Evolutionary conservation across 2,113 vertebrate genomes (phyloP), one percentile per base, ranked within the genome.

Genomic region (Gnathonemus echidnorhynchus): DNA sequence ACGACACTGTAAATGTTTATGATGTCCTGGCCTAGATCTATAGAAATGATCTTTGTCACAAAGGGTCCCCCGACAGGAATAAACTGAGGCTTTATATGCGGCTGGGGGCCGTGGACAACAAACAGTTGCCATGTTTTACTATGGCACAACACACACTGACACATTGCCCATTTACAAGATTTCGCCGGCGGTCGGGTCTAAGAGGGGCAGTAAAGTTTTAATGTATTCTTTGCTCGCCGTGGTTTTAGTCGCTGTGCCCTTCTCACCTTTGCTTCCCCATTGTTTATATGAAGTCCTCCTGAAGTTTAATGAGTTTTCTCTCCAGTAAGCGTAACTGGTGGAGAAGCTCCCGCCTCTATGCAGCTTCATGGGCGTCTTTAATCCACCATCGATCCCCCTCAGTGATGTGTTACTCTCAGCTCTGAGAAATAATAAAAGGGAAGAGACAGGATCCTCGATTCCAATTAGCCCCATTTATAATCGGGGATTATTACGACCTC

Each of bases 1-100:
- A 96, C 95, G 95, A 95, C 93, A 92, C 92, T 92, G 93, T 96
- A 96, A 96, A 96, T 95, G 95, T 96, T 96, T 96, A 96, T 92
- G 88, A 93, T 94, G 94, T 92, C 93, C 93, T 93, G 93, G 93
- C 92, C 86, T 95, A 95, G 95, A 95, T 90, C 95, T 95, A 95
- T 96, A 95, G 95, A 95, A 96, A 96, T 96, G 90, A 95, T 95
- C 95, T 93, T 88, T 94, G 95, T 95, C 95, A 95, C 95, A 94
- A 95, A 95, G 94, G 93, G 94, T 95, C 95, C 96, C 95, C 91
- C 93, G 95, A 93, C 94, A 93, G 94, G 93, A 93, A 95, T 96
- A 96, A 96, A 95, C 92, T 91, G 91, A 87, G 90, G 91, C 93
- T 95, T 95, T 95, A 95, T 95, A 93, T 93, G 94, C 89, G 93